Base-by-base conservation (phyloP, 2,888 invertebrate genomes). In the Eupithecia exiguata region DNA sequence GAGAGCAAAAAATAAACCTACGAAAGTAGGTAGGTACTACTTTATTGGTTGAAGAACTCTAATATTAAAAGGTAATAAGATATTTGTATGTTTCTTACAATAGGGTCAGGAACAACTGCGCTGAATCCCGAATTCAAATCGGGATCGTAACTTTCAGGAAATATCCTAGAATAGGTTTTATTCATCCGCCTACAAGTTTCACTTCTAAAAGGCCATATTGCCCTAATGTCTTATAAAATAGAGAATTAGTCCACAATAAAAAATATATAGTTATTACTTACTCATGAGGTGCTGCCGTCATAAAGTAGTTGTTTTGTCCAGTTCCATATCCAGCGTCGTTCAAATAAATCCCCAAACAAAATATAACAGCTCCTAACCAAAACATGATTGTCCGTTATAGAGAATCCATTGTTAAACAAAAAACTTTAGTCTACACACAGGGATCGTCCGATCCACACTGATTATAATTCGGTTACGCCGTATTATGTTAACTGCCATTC, bases 251-350 rank as follows among this genome's bases (percentile, higher is more conserved):
- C 43, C 5, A 16, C 43, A 46, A 21, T 18, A 69, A 36, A 9
- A 25, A 69, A 40, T 12, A 69, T 65, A 40, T 46, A 5, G n/a
- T n/a, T n/a, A n/a, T n/a, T n/a, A 86, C 89, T 88, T 80, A 91
- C 90, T 86, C 82, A 75, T 86, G 84, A 38, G 80, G 78, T 49
- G 40, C 25, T 40, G 38, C 10, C 36, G 80, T 74, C n/a, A 69
- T 79, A 72, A 81, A 72, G 38, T 84, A 74, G 71, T 75, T 78
- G 43, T 74, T 58, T 66, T 16, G 69, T 76, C 79, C 66, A 80
- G 69, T 71, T 14, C 88, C 88, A 83, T 92, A 92, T 61, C 89
- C 90, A 79, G 90, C 90, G 68, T 88, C 84, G 78, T 85, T 86
- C 46, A 88, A 46, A 81, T 84, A 88, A 75, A 87, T 82, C 74